These are phyloP conservation scores for Andricus quercusramuli DNA, from an alignment of 2,888 invertebrate species.

Conservation along the genomic window DNA sequence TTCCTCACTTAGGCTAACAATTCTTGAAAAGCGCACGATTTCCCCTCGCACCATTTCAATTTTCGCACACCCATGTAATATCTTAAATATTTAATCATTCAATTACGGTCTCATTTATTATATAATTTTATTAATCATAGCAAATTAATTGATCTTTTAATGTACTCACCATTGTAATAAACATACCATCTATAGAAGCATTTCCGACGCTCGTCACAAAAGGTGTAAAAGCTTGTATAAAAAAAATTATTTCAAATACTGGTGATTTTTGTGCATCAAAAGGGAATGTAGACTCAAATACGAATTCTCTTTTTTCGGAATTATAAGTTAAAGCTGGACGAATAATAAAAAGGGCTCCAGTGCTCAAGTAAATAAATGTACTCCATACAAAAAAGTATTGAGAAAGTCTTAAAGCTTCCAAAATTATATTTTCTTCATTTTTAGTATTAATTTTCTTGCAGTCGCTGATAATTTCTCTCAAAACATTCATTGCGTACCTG, in stretches of 20 bases:
- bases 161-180: background rate
- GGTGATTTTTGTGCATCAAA: background rate
- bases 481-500: background rate
- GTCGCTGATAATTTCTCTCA: background rate
- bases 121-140: too few species aligned
- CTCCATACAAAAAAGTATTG: background rate
- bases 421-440: background rate
- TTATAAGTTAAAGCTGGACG: background rate
- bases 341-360: background rate
- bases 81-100: background rate
- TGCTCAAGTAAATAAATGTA: background rate
- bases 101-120: too few species aligned
- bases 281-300: background rate
- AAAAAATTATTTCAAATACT: background rate
- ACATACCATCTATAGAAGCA: background rate
- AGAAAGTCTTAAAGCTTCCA: background rate
- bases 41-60: background rate
- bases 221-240: background rate
- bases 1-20: too few species aligned
- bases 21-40: background rate
- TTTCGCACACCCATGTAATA: background rate
- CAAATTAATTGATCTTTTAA: background rate
- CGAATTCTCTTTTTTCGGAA: background rate
- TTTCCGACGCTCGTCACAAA: background rate
- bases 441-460: background rate